These are phyloP conservation scores for Vireo altiloquus DNA, from an alignment of 2,113 vertebrate species.

Conservation along the genomic window DNA sequence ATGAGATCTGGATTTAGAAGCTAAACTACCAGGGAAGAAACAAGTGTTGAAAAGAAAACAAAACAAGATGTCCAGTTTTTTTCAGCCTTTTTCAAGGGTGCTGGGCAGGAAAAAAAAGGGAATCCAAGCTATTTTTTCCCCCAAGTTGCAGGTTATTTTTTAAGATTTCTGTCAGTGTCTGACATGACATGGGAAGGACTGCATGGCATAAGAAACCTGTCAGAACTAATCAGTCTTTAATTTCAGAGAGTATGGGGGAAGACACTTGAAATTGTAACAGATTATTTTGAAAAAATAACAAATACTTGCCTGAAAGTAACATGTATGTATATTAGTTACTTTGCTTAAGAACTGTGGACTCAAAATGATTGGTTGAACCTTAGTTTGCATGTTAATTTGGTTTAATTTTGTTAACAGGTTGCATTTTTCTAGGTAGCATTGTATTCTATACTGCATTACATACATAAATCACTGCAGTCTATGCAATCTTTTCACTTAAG, in stretches of 20 bases:
- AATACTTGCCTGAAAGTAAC: neutral
- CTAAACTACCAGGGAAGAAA: neutral
- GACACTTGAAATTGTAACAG: conserved; percentile 13
- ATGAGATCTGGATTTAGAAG: neutral
- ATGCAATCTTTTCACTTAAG: neutral
- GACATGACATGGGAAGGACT: conserved; percentile 41
- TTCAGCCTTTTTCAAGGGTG: neutral
- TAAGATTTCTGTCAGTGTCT: conserved; percentile 7
- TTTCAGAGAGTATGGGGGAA: neutral
- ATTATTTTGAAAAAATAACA: conserved; percentile 1
- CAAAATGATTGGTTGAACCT: neutral
- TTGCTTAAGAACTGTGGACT: neutral
- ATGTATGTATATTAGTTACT: neutral
- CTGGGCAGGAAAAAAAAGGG: neutral
- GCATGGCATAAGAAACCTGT: conserved; percentile 63
- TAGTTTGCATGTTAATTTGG: neutral
- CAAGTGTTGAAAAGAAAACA: neutral
- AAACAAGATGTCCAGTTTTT: neutral
- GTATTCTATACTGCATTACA: neutral
- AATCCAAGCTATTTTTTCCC: neutral
- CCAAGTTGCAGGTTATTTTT: conserved; percentile 30
- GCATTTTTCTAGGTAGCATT: neutral
- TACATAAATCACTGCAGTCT: neutral
- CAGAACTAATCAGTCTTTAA: conserved; percentile 48
- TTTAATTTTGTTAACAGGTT: neutral